Base-by-base conservation (phyloP, 1,140 invertebrate species). In the Drosophila erecta region DNA sequence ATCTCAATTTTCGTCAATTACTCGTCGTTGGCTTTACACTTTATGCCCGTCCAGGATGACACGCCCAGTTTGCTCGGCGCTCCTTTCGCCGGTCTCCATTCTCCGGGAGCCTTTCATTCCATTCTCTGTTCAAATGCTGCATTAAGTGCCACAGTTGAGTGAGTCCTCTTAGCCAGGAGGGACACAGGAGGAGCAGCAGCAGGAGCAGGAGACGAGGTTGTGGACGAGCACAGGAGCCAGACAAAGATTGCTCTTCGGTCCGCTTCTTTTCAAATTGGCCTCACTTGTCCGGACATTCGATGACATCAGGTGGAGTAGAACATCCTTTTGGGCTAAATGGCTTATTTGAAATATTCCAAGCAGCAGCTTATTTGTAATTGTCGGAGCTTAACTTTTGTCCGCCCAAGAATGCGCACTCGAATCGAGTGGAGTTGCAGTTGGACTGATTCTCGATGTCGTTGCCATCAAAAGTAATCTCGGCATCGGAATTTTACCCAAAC, bases 1-100 rank as follows among this genome's bases (percentile, higher is more conserved):
- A 76, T 73, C 79, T 76, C 71, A 81, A 83, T 87, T 86, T 83
- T 83, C 85, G 79, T 81, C 84, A 87, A 87, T 87, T 87, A 87
- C 78, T 51, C 64, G 56, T 75, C 66, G 59, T 71, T 73, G 53
- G 54, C 67, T 57, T 81, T 80, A 54, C 56, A 84, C 80, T 83
- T 67, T 66, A 84, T 62, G 49, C 54, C 64, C 59, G 59, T 66
- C 65, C 67, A 37, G 66, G 66, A 70, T 70, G 66, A 70, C 64
- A 49, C 83, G 53, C 60, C 50, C 79, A 67, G 60, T 67, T 72
- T 49, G 54, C 22, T 46, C 40, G 35, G 46, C 55, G 72, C 40
- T 47, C 37, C 33, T 47, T 50, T 64, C 22, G 78, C 43, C 54
- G 37, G 55, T 37, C 51, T 41, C 65, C 57, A 46, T 59, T 37